Conservation (phyloP, 2,797 vertebrate species). For the Scomberomorus guttatus region DNA sequence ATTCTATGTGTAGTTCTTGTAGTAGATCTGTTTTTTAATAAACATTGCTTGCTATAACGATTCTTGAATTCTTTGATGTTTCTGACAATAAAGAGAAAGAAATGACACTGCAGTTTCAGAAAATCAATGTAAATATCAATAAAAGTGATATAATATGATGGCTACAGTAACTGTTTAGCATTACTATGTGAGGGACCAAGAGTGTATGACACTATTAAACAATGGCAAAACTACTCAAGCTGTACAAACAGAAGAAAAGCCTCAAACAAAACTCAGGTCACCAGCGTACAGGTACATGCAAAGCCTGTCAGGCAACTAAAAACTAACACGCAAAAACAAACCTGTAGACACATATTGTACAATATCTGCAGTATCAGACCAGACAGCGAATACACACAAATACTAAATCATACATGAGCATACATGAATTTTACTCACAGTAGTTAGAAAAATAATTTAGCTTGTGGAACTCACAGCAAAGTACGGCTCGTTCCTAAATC, state of each 20-base stretch:
- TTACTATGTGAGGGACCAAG: background rate
- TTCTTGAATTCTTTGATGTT: slow-evolving; percentile 34
- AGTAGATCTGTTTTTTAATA: slow-evolving; percentile 87
- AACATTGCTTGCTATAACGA: slow-evolving; percentile 89
- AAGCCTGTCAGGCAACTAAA: background rate
- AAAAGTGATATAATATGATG: background rate
- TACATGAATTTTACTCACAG: background rate
- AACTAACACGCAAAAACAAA: background rate
- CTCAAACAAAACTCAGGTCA: background rate
- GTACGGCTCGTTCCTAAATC: background rate
- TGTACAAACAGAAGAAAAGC: background rate
- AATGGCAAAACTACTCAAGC: background rate
- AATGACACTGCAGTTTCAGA: background rate
- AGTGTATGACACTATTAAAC: background rate
- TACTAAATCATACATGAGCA: background rate
- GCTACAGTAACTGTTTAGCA: background rate
- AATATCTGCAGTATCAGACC: background rate
- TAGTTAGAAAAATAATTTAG: background rate
- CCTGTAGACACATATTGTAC: background rate
- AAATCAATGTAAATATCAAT: background rate
- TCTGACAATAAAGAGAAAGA: slow-evolving; percentile 6
- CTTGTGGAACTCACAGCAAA: background rate
- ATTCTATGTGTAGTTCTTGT: slow-evolving; percentile 90
- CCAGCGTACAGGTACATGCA: background rate
- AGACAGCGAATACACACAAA: background rate